Evolutionary conservation across 2,797 vertebrate genomes (phyloP), one percentile per base, ranked within the genome.

Genomic region (Malacoraja senta): DNA sequence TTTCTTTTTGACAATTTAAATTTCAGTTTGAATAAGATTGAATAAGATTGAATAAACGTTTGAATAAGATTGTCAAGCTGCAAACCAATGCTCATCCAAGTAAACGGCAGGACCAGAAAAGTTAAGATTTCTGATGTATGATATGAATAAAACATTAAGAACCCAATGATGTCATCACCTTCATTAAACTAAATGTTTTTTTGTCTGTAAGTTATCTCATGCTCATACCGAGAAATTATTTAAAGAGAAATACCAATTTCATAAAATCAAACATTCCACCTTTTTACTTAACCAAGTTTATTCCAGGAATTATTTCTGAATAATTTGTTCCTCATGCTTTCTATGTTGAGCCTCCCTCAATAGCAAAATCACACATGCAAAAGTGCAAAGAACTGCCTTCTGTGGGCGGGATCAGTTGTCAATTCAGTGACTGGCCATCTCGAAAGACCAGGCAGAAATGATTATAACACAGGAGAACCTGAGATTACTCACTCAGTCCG

Each of bases 321-420:
- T 26, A 44, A 65, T 65, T 32, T 58, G 44, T 3, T 61, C 81
- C 8, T 19, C 32, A 68, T 24, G 58, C 80, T 68, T 74, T 29
- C 35, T 91, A 74, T n/a, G 21, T 72, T 1, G 17, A 38, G 35
- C 53, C 29, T 86, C 83, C 32, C 68, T 44, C 8, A 35, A 2
- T 7, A 72, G 90, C 24, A 76, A 53, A 38, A 13, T 92, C 71
- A 44, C 4, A 12, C 71, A 74, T 1, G 21, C 8, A 71, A 15
- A 71, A 68, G 44, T 83, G 80, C 21, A 71, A 91, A 35, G 81
- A 91, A 71, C 90, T 74, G 90, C 68, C 71, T 44, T n/a, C 84
- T 53, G 38, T 24, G 71, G 90, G 90, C 90, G 90, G 71, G 38
- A 92, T 71, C 21, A 74, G 38, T 4, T 21, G 68, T 58, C 72